Evolutionary conservation across 2,888 invertebrate genomes (phyloP).

Genomic region (Hypomecis atomaria): DNA sequence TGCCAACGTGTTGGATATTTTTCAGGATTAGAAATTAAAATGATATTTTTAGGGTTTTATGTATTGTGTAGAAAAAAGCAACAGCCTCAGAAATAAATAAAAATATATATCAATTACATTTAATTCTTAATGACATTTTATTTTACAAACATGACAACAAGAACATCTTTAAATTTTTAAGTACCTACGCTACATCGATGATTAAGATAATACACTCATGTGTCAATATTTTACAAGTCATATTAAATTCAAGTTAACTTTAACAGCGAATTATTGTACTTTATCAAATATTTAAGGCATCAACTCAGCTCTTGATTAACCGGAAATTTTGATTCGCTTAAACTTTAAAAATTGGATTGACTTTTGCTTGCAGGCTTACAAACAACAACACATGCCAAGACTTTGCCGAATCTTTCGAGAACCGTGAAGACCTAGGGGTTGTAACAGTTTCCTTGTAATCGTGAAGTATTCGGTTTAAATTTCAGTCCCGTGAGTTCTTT

Average conservation of each 20-base stretch:
- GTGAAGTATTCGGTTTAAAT: too few relatives aligned
- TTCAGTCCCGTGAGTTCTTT: too few relatives aligned
- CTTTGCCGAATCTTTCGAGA: too few relatives aligned
- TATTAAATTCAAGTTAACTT: slow-evolving; percentile 1
- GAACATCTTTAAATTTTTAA: slow-evolving; percentile 17
- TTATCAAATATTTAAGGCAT: neutral
- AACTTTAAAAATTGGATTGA: too few relatives aligned
- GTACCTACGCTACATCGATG: slow-evolving; percentile 8
- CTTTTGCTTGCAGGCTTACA: too few relatives aligned
- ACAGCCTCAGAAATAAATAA: neutral
- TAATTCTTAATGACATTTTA: slow-evolving; percentile 27
- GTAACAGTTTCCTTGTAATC: too few relatives aligned
- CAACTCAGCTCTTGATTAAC: neutral
- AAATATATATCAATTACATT: slow-evolving; percentile 7
- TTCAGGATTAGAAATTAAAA: too few relatives aligned
- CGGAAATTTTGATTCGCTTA: too few relatives aligned
- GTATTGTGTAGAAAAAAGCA: neutral
- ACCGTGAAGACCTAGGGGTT: too few relatives aligned
- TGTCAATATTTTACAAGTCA: neutral
- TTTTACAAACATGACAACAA: slow-evolving; percentile 36
- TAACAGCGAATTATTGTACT: slow-evolving; percentile 8
- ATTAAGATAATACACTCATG: slow-evolving; percentile 12
- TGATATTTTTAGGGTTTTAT: too few relatives aligned
- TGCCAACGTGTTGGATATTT: too few relatives aligned
- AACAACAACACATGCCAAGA: too few relatives aligned